Conservation (phyloP, 2,797 vertebrate species). For the Helicolenus hilgendorfi region DNA sequence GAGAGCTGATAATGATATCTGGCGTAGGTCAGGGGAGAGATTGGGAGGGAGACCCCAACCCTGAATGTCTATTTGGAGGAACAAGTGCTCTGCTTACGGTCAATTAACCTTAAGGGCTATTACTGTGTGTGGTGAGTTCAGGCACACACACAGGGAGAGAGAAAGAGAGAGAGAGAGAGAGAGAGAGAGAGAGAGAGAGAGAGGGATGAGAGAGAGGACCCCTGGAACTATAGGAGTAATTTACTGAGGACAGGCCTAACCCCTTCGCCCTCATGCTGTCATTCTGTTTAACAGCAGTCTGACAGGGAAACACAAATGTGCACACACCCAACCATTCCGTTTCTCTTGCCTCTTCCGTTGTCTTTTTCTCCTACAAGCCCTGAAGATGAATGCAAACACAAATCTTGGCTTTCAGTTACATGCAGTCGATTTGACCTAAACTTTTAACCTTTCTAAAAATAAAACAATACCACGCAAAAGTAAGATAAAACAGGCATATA, state of each 20-base stretch:
- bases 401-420: neutral
- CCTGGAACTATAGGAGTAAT: slow-evolving; percentile 63
- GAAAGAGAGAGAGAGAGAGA: neutral
- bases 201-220: neutral
- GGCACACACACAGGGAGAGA: neutral
- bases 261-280: slow-evolving; percentile 45
- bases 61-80: slow-evolving; percentile 81
- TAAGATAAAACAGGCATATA: neutral
- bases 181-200: no score
- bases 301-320: slow-evolving; percentile 54
- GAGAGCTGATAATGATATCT: slow-evolving; percentile 75
- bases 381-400: neutral
- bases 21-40: slow-evolving; percentile 69
- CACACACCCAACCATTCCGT: neutral
- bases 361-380: neutral
- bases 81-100: slow-evolving; percentile 83
- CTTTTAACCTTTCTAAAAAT: no score
- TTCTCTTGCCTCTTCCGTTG: neutral
- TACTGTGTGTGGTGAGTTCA: slow-evolving; percentile 62
- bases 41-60: slow-evolving; percentile 65
- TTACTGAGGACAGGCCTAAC: slow-evolving; percentile 64
- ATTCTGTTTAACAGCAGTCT: slow-evolving; percentile 61
- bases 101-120: slow-evolving; percentile 88
- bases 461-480: neutral
- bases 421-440: neutral